Conservation (phyloP, 2,113 vertebrate genomes). For the Elephantulus edwardii region DNA sequence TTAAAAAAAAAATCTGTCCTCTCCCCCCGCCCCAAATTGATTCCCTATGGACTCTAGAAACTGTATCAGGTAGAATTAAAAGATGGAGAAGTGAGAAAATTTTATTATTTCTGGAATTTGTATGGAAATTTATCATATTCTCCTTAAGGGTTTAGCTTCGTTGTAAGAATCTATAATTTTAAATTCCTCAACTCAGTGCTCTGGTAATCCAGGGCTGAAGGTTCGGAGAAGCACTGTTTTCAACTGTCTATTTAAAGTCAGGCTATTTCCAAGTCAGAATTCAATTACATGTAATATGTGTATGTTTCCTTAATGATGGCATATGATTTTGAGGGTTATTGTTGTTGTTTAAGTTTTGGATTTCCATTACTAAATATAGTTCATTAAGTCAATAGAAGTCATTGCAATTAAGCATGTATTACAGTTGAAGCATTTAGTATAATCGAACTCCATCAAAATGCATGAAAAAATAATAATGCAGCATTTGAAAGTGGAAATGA, state of each 20-base stretch:
- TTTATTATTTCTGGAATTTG: conserved; percentile 64
- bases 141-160: conserved; percentile 65
- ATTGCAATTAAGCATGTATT: conserved; percentile 50
- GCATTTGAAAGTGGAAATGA: conserved; percentile 35
- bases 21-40: neutral
- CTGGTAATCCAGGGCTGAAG: conserved; percentile 55
- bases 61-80: conserved; percentile 64
- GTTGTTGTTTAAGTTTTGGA: conserved; percentile 58
- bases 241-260: conserved; percentile 69
- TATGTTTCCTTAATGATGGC: conserved; percentile 58
- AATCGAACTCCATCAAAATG: conserved; percentile 36
- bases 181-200: conserved; percentile 59
- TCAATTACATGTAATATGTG: conserved; percentile 63
- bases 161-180: conserved; percentile 68
- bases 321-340: conserved; percentile 56
- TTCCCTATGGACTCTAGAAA: conserved; percentile 46
- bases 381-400: conserved; percentile 45
- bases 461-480: conserved; percentile 30
- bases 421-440: conserved; percentile 42
- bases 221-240: conserved; percentile 60
- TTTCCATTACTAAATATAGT: conserved; percentile 51
- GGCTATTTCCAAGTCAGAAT: conserved; percentile 67
- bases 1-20: conserved; percentile 20
- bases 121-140: conserved; percentile 61
- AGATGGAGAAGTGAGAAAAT: conserved; percentile 55